These are phyloP conservation scores for Neodiprion virginianus DNA, from an alignment of 1,140 invertebrate species.

Conservation along the genomic window DNA sequence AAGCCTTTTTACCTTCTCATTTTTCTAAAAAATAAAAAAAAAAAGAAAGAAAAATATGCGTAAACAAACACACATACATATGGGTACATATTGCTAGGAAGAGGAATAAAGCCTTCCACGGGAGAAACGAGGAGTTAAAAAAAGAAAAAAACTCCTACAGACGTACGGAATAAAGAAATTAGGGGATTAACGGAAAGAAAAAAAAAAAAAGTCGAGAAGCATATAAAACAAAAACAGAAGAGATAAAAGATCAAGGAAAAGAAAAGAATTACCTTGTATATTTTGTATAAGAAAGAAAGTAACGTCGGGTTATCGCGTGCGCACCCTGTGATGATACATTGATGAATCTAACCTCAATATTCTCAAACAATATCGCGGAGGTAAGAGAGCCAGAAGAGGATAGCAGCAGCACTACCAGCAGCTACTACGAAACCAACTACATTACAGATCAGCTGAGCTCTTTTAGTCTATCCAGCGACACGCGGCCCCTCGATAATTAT, in stretches of 20 bases:
- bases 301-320: background rate
- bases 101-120: background rate
- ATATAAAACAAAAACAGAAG: background rate
- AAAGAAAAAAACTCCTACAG: background rate
- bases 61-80: background rate
- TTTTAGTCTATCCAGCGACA: slow-evolving; percentile 40
- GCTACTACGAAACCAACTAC: slow-evolving; percentile 36
- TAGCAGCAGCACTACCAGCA: background rate
- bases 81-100: too few relatives aligned
- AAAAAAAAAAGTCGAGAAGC: background rate
- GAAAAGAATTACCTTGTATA: background rate
- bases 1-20: background rate
- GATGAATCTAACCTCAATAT: slow-evolving; percentile 51
- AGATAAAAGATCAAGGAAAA: background rate
- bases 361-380: slow-evolving; percentile 24
- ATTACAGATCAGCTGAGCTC: slow-evolving; percentile 40
- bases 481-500: slow-evolving; percentile 22
- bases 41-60: background rate
- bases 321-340: slow-evolving; percentile 36
- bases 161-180: background rate
- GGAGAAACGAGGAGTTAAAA: background rate
- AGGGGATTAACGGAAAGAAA: background rate
- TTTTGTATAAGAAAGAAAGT: background rate
- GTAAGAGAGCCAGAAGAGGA: background rate
- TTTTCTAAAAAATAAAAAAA: background rate